These are phyloP conservation scores for Lamellibrachia satsuma DNA, from an alignment of 2,888 invertebrate species.

Conservation along the genomic window DNA sequence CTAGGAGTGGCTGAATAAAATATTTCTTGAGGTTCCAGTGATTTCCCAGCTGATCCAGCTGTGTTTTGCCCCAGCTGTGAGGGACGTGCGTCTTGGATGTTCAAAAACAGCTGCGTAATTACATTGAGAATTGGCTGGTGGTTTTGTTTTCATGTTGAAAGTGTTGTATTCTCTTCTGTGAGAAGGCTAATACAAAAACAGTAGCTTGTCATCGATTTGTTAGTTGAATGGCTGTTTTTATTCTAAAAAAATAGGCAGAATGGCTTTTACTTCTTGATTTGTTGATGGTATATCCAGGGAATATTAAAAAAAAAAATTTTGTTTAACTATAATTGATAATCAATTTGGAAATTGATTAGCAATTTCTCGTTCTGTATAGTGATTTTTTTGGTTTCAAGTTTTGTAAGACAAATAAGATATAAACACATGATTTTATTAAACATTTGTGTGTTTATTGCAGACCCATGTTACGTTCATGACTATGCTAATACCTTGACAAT, in stretches of 20 bases:
- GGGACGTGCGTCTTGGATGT: background rate
- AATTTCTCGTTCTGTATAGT: too few relatives aligned
- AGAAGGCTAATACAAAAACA: background rate
- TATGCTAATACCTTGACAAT: too few relatives aligned
- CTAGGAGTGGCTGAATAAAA: background rate
- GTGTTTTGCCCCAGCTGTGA: background rate
- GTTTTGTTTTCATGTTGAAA: background rate
- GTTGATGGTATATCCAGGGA: too few relatives aligned
- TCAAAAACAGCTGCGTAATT: background rate
- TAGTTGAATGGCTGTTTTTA: background rate
- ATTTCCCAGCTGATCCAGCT: background rate
- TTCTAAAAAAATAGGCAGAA: background rate
- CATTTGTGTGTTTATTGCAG: too few relatives aligned
- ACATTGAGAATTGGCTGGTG: background rate
- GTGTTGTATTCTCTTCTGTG: background rate
- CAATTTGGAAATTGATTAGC: too few relatives aligned
- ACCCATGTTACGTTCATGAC: too few relatives aligned
- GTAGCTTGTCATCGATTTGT: background rate
- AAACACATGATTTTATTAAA: too few relatives aligned
- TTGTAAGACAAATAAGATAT: too few relatives aligned
- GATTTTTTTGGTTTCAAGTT: too few relatives aligned
- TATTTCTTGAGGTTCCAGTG: background rate
- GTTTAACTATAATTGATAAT: too few relatives aligned
- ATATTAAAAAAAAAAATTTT: too few relatives aligned
- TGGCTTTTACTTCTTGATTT: too few relatives aligned